Base-by-base conservation (phyloP, 1,140 invertebrate genomes). In the Ceratosolen solmsi region DNA sequence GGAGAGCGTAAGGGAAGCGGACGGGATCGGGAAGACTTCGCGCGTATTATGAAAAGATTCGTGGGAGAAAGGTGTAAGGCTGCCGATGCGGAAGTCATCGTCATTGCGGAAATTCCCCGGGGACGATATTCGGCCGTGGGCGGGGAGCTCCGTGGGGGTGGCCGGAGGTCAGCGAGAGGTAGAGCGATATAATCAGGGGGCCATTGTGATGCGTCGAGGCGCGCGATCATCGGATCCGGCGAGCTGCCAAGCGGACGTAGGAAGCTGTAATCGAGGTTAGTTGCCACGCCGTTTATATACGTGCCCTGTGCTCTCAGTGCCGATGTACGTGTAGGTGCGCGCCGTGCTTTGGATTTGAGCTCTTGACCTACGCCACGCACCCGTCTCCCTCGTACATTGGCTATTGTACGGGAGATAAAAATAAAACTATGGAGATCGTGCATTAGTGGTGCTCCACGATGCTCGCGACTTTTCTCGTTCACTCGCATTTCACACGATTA, bases 231-330 rank as follows among this genome's bases (percentile, higher is more conserved):
- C 73, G 72, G 84, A 87, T 84, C 86, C 85, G 86, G 86, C 85
- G 84, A 86, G 83, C 84, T 87, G 86, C 86, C 85, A 87, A 88
- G 82, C 83, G 84, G 86, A 88, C 80, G 87, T 86, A 87, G 88
- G 86, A 87, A 88, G 86, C 84, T 80, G 84, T 85, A 88, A 88
- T 87, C 87, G 84, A 89, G 87, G 88, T 89, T 88, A 87, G 88
- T 88, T 87, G 71, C 70, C 68, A 49, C 33, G 27, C 56, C 71
- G 60, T 71, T 71, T 76, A 63, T 63, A 41, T 74, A 15, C 51
- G 56, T 63, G 41, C 15, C 22, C 9, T 60, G 3, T 25, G 25
- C 58, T 77, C 41, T 30, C 25, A 38, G 36, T 46, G 22, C 20
- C 71, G 79, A 83, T 38, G 5, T 25, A 27, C 65, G n/a, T 27